Conservation (phyloP, 2,113 vertebrate genomes). For the Oryzias melastigma region DNA sequence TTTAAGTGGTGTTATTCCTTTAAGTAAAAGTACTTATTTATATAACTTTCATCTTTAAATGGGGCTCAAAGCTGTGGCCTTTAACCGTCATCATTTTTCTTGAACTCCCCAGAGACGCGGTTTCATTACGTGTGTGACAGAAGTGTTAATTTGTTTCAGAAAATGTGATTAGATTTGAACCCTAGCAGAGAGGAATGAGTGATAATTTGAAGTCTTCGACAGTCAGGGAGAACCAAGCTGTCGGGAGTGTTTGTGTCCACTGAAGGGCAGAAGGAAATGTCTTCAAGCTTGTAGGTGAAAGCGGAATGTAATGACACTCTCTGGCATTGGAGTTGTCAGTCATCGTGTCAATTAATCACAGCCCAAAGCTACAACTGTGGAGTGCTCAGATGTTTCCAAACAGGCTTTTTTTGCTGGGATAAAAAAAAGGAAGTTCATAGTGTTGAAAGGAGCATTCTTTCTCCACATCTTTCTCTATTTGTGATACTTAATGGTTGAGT, state of each 20-base stretch:
- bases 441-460: conserved; percentile 11
- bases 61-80: conserved; percentile 13
- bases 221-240: neutral
- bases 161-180: conserved; percentile 14
- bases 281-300: conserved; percentile 32
- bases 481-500: conserved; percentile 16
- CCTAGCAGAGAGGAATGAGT: neutral
- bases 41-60: neutral
- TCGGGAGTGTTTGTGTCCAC: conserved; percentile 23
- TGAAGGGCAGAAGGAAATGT: conserved; percentile 7
- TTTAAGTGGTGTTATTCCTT: neutral
- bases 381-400: conserved; percentile 17
- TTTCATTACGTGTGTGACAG: neutral
- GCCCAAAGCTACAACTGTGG: conserved; percentile 17
- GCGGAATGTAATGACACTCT: conserved; percentile 27
- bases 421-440: conserved; percentile 2
- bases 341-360: conserved; percentile 56
- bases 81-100: conserved; percentile 1
- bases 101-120: conserved; percentile 4
- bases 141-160: conserved; percentile 29
- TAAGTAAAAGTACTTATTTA: neutral
- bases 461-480: conserved; percentile 5
- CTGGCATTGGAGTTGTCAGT: conserved; percentile 49
- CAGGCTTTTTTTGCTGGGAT: conserved; percentile 18
- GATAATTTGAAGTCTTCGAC: conserved; percentile 26